Conservation (phyloP, 2,797 vertebrate species). For the Amniataba percoides region DNA sequence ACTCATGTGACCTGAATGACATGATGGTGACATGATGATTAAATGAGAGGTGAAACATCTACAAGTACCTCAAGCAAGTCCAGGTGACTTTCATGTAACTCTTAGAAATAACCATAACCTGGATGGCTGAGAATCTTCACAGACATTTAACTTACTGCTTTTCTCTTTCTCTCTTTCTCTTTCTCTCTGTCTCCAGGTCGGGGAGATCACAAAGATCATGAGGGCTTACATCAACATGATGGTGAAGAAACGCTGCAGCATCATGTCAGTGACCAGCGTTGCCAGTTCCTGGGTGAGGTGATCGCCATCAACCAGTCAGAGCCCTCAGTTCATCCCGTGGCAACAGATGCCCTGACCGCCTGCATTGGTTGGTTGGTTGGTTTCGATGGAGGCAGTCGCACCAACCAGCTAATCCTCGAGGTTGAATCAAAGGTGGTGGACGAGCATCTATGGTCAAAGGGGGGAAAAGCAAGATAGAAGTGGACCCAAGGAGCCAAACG, state of each 20-base stretch:
- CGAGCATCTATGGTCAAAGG: conserved; percentile 3
- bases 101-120: too few relatives aligned
- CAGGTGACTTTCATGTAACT: too few relatives aligned
- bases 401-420: conserved; percentile 51
- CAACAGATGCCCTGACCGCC: conserved; percentile 35
- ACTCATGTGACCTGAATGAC: too few relatives aligned
- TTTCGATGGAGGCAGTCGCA: conserved; percentile 57
- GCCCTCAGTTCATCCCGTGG: conserved; percentile 44
- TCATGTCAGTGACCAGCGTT: conserved; percentile 90
- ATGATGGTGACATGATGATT: too few relatives aligned
- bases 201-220: conserved; percentile 96
- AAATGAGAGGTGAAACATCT: background rate
- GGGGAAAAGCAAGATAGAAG: conserved; percentile 27
- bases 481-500: conserved; percentile 51
- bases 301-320: conserved; percentile 74
- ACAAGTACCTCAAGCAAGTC: too few relatives aligned
- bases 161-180: too few relatives aligned
- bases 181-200: conserved; percentile 83
- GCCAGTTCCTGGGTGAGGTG: conserved; percentile 91
- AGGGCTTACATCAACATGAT: conserved; percentile 97
- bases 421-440: conserved; percentile 32
- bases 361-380: conserved; percentile 38
- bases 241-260: conserved; percentile 95
- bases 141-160: too few relatives aligned
- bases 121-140: too few relatives aligned